Percentiles rank a stretch among this genome's conserved stretches.
Evolutionary conservation across 2,797 vertebrate genomes (phyloP).

Genomic region (Nannoperca australis): DNA sequence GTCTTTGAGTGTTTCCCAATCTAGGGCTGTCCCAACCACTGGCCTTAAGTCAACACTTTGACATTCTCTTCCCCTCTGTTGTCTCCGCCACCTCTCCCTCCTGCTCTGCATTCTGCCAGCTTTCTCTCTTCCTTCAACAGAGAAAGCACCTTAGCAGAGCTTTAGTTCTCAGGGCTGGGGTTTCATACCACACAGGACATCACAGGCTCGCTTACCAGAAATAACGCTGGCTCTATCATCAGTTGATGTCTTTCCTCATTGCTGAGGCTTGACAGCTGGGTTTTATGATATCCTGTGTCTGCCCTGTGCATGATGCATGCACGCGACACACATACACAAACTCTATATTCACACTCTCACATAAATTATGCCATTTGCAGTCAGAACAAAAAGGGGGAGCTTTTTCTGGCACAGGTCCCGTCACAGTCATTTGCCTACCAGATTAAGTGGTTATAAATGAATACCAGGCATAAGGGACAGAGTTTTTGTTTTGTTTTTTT

Average conservation of each 20-base stretch:
- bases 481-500: too few relatives aligned
- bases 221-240: slow-evolving; percentile 66
- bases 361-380: slow-evolving; percentile 39
- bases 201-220: slow-evolving; percentile 85
- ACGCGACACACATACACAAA: slow-evolving; percentile 27
- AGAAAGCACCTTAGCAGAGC: slow-evolving; percentile 67
- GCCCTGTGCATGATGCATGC: slow-evolving; percentile 47
- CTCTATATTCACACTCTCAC: slow-evolving; percentile 41
- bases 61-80: slow-evolving; percentile 42
- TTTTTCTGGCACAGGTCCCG: slow-evolving; percentile 61
- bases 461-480: slow-evolving; percentile 40
- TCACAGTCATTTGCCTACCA: slow-evolving; percentile 74
- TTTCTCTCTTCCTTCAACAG: slow-evolving; percentile 51
- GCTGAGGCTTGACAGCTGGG: slow-evolving; percentile 67
- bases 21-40: slow-evolving; percentile 54
- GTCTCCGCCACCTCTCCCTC: slow-evolving; percentile 30
- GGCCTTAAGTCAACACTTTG: slow-evolving; percentile 53
- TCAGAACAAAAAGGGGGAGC: slow-evolving; percentile 65
- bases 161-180: slow-evolving; percentile 68
- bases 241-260: slow-evolving; percentile 71
- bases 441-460: slow-evolving; percentile 70
- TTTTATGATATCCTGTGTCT: slow-evolving; percentile 81
- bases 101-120: slow-evolving; percentile 43
- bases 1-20: slow-evolving; percentile 64
- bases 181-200: slow-evolving; percentile 77